These are phyloP conservation scores for Pangasius krempfi DNA, from an alignment of 2,797 vertebrate genomes.

Conservation along the genomic window DNA sequence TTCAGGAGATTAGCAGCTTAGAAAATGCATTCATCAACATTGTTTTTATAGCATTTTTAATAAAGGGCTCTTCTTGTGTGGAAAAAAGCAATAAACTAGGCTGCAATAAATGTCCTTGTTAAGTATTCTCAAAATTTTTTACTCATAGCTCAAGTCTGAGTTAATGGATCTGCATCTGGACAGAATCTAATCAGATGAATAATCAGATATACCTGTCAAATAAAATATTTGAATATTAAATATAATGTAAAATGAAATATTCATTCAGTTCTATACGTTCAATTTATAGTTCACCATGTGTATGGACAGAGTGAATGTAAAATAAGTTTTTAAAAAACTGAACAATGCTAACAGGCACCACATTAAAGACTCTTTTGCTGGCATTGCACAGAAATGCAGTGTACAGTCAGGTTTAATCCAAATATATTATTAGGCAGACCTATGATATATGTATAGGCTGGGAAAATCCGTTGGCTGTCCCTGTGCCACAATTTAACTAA, in stretches of 20 bases:
- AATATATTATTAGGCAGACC: too few species aligned
- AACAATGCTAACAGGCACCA: too few species aligned
- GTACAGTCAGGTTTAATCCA: too few species aligned
- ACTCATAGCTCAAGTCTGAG: not conserved
- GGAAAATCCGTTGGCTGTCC: not conserved
- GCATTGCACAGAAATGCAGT: too few species aligned
- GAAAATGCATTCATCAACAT: constrained; percentile 17
- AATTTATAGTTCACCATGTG: not conserved
- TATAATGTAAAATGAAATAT: not conserved
- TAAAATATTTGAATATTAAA: not conserved
- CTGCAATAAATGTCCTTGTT: not conserved
- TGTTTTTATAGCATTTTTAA: constrained; percentile 5
- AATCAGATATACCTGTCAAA: not conserved
- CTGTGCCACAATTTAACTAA: not conserved
- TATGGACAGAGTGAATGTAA: not conserved
- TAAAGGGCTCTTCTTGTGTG: not conserved
- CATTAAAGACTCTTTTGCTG: too few species aligned
- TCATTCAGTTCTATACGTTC: not conserved
- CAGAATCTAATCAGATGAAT: not conserved
- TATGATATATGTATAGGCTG: too few species aligned
- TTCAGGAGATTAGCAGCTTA: constrained; percentile 78
- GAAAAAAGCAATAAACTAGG: not conserved
- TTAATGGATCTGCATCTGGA: not conserved
- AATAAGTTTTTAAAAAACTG: not conserved
- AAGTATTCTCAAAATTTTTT: not conserved